Evolutionary conservation across 2,888 invertebrate genomes (phyloP).

Genomic region (Margaritifera margaritifera): DNA sequence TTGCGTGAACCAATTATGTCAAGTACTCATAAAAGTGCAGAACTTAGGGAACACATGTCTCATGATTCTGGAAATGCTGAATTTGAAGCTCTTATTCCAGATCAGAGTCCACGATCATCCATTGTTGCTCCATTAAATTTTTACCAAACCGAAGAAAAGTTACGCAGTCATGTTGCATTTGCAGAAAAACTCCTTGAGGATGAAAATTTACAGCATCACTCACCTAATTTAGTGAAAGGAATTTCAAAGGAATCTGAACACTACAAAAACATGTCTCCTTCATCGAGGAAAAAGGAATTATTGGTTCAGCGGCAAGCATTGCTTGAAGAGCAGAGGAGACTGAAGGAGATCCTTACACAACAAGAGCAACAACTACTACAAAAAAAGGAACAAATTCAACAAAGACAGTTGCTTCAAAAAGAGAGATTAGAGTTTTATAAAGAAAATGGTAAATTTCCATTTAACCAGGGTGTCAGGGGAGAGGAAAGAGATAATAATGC

Average conservation of each 20-base stretch:
- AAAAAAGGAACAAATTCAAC: slow-evolving; percentile 36
- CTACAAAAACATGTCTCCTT: slow-evolving; percentile 52
- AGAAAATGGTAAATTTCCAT: slow-evolving; percentile 41
- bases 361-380: slow-evolving; percentile 48
- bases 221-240: slow-evolving; percentile 32
- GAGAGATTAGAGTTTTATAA: slow-evolving; percentile 45
- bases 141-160: slow-evolving; percentile 13
- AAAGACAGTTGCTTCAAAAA: slow-evolving; percentile 39
- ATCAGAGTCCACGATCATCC: slow-evolving; percentile 41
- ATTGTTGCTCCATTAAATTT: slow-evolving; percentile 18
- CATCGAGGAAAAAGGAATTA: slow-evolving; percentile 52
- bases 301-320: slow-evolving; percentile 52
- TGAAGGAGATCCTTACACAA: slow-evolving; percentile 48
- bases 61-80: slow-evolving; percentile 33
- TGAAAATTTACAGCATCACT: slow-evolving; percentile 30
- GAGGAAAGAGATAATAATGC: slow-evolving; percentile 12
- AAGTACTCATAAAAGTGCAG: slow-evolving; percentile 64
- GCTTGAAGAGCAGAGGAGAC: slow-evolving; percentile 55
- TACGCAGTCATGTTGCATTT: slow-evolving; percentile 38
- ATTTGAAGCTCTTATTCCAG: slow-evolving; percentile 22
- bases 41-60: slow-evolving; percentile 45
- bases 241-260: slow-evolving; percentile 40
- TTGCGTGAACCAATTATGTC: slow-evolving; percentile 59
- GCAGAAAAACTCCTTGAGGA: slow-evolving; percentile 35
- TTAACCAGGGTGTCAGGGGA: slow-evolving; percentile 28